phyloP scores from a whole-genome alignment of 2,113 vertebrate genomes.

The Otocyon megalotis region DNA sequence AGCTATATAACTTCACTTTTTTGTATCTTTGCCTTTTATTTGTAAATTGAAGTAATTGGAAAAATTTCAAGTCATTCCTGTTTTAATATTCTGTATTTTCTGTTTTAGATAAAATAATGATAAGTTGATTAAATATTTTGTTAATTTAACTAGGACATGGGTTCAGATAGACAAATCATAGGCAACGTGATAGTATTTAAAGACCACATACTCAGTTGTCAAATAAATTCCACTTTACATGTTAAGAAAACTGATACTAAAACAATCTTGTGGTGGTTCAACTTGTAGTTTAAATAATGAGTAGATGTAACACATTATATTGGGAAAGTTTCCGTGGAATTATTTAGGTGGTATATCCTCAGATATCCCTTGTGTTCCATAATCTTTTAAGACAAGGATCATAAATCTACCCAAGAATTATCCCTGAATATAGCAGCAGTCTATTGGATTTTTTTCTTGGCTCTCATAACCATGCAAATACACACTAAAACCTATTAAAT shows the following conservation, averaged over 20 bases:
- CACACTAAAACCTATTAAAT: background rate
- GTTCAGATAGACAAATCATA: background rate
- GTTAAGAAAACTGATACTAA: conserved; percentile 4
- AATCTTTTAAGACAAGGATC: background rate
- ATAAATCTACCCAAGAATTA: background rate
- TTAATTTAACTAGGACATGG: background rate
- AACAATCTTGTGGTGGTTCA: background rate
- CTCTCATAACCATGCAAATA: background rate
- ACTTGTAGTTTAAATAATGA: background rate
- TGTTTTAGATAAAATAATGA: background rate
- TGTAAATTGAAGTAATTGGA: background rate
- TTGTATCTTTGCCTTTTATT: background rate
- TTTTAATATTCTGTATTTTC: background rate
- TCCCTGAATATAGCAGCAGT: background rate
- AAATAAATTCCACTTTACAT: background rate
- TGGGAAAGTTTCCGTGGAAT: background rate
- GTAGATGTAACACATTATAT: background rate
- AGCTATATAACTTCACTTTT: background rate
- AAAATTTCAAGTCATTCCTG: background rate
- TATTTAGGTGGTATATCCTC: background rate
- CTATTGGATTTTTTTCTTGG: background rate
- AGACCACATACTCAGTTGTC: background rate
- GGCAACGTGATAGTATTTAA: background rate
- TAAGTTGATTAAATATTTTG: background rate
- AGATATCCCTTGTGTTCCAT: background rate